Evolutionary conservation across 1,140 invertebrate species (phyloP), one percentile per base, ranked within the genome.

Genomic region (Hypsibius dujardini): DNA sequence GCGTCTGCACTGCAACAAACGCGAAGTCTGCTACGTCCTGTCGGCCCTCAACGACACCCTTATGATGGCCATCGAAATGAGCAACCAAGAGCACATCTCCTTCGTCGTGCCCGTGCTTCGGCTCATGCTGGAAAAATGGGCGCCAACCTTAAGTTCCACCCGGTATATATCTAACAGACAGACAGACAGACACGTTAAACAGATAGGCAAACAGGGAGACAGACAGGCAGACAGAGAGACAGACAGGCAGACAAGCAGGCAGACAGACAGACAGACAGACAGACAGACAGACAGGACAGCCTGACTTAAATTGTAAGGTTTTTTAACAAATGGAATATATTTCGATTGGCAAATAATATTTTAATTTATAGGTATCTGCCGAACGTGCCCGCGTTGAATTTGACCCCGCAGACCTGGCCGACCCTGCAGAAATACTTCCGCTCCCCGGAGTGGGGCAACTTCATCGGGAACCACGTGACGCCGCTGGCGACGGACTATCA

Each of bases 101-200:
- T 86, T 85, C 74, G 72, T 86, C 1, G 83, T 86, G 74, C 84
- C 84, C 1, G 84, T 86, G 45, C 79, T 86, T 79, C 85, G 85
- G 77, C 83, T 84, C 0, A 74, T 86, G 12, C 77, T 86, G 46
- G 84, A 85, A 69, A 85, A 85, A 76, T 67, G 62, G 62, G 62
- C 12, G 3, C 3, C 62, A 3, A 45, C 42, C 3, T 67, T 67
- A 42, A 67, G 62, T 67, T 15, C 62, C 12, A 42, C 62, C 12
- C 62, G 62, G 12, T 67, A 67, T 42, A 7, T 67, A 67, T 12
- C 50, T n/a, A 56, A 56, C 50, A 7, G 7, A 12, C 50, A 7
- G 50, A 56, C 28, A 28, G 28, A 28, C 28, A 28, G 28, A 28
- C 28, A 28, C 28, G 28, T 28, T 28, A 28, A 28, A 28, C 28